Conservation (phyloP, 2,888 invertebrate genomes). For the Amorpha juglandis region DNA sequence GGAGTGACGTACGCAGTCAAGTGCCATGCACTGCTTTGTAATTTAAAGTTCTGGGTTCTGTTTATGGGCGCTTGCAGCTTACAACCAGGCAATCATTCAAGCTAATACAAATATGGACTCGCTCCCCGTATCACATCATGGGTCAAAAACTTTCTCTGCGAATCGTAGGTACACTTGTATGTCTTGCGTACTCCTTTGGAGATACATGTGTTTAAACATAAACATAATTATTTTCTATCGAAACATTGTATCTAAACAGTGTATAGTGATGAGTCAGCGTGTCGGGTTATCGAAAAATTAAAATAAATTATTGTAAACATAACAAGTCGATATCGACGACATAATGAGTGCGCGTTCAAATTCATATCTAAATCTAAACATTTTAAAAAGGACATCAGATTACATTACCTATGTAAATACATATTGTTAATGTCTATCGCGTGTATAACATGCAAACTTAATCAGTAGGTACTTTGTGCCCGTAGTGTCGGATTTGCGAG, state of each 20-base stretch:
- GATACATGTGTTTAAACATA: too few species aligned
- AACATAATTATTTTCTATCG: background rate
- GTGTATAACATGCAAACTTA: conserved; percentile 19
- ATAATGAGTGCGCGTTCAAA: conserved; percentile 9
- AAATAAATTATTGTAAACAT: conserved; percentile 21
- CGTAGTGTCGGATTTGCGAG: conserved; percentile 27
- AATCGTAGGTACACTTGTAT: too few species aligned
- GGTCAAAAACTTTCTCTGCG: too few species aligned
- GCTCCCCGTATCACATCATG: too few species aligned
- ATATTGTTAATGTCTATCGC: conserved; percentile 27
- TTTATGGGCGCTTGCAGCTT: too few species aligned
- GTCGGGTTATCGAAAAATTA: conserved; percentile 21
- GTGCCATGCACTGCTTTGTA: too few species aligned
- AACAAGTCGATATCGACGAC: conserved; percentile 14
- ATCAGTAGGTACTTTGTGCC: conserved; percentile 19
- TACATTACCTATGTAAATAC: conserved; percentile 26
- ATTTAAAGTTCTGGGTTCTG: too few species aligned
- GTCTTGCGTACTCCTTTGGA: too few species aligned
- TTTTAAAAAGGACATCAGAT: conserved; percentile 26
- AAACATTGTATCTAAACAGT: background rate
- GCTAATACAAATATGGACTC: too few species aligned
- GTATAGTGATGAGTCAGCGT: background rate
- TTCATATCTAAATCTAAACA: conserved; percentile 26
- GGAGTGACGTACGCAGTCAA: too few species aligned
- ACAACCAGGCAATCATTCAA: too few species aligned